phyloP scores from a whole-genome alignment of 2,113 vertebrate species.

The Tachycineta bicolor region DNA sequence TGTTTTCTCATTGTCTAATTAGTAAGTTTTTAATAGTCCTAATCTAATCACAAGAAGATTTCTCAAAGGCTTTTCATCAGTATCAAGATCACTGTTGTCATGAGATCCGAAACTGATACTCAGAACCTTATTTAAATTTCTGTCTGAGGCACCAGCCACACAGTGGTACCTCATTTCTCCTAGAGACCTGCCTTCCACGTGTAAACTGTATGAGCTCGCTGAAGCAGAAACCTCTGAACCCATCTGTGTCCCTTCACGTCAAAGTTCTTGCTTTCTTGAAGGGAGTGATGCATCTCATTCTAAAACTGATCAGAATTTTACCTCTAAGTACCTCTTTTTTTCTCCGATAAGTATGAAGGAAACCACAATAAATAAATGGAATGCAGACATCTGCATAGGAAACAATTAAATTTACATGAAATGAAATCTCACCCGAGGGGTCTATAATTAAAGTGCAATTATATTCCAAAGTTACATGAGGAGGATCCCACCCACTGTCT shows the following conservation, averaged over 20 bases:
- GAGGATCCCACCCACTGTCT: background rate
- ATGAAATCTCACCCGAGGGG: background rate
- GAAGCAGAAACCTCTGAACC: background rate
- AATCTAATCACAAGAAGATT: background rate
- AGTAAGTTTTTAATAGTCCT: background rate
- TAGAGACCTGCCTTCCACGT: background rate
- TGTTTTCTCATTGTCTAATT: background rate
- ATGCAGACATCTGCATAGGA: background rate
- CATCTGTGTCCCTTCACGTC: background rate
- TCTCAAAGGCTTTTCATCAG: background rate
- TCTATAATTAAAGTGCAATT: constrained; percentile 32
- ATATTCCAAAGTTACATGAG: background rate
- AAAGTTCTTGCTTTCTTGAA: background rate
- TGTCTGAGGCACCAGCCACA: background rate
- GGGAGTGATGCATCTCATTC: background rate
- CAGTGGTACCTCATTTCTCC: background rate
- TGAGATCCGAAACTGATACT: background rate
- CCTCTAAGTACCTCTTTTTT: background rate
- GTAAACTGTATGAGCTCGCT: background rate
- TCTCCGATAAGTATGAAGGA: background rate
- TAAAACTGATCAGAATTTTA: background rate
- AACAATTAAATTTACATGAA: constrained; percentile 43
- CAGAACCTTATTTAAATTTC: background rate
- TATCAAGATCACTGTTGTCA: background rate
- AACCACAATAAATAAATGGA: background rate